Percentiles rank a stretch among this genome's conserved stretches.
Conservation (phyloP, 2,113 vertebrate species). For the Clarias macrocephalus region DNA sequence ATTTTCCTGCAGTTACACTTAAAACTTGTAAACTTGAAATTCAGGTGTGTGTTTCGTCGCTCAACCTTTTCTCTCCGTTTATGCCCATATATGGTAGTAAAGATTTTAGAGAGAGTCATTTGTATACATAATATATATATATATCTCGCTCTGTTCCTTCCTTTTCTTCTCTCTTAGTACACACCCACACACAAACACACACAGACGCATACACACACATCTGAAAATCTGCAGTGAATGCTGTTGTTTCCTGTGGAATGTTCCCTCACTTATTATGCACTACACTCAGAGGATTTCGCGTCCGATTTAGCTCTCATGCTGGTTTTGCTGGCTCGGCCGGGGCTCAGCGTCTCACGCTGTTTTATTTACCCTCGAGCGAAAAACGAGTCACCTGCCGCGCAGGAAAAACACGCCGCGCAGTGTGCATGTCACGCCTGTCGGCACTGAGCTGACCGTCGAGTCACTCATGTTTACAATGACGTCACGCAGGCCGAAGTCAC, state of each 20-base stretch:
- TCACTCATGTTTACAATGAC: not conserved
- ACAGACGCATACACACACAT: not conserved
- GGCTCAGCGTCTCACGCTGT: not conserved
- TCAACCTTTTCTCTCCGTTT: not conserved
- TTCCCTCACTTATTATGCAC: not conserved
- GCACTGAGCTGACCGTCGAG: too few relatives aligned
- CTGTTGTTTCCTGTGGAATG: conserved; percentile 19
- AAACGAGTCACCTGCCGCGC: not conserved
- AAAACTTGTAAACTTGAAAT: too few relatives aligned
- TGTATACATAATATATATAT: not conserved
- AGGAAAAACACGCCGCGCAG: not conserved
- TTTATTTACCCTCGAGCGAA: not conserved
- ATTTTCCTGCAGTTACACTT: too few relatives aligned
- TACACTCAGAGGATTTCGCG: not conserved
- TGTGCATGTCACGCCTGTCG: too few relatives aligned
- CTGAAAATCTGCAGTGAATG: not conserved
- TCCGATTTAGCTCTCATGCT: not conserved
- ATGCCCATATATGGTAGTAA: conserved; percentile 16
- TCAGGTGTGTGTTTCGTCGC: not conserved
- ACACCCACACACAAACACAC: not conserved
- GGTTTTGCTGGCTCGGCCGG: conserved; percentile 6
- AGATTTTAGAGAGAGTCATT: not conserved
- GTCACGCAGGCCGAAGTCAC: too few relatives aligned
- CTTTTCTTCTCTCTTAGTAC: not conserved
- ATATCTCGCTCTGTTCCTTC: conserved; percentile 14